phyloP scores from a whole-genome alignment of 1,140 invertebrate species.

The Tachypleus tridentatus region DNA sequence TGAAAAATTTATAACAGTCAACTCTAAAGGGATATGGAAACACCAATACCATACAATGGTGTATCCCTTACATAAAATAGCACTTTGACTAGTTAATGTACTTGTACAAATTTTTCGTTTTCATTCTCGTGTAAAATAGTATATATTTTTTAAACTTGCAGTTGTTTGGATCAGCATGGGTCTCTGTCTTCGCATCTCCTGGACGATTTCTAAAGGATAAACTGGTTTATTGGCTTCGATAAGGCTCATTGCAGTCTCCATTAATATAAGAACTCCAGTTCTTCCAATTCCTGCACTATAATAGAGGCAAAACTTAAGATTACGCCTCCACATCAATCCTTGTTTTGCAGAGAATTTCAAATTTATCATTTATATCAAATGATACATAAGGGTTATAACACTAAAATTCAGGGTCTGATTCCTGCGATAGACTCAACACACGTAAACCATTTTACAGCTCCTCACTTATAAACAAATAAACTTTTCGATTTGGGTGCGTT shows the following conservation, averaged over 20 bases:
- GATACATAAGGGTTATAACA: too few relatives aligned
- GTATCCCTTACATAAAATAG: too few relatives aligned
- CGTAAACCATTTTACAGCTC: not conserved
- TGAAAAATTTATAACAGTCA: too few relatives aligned
- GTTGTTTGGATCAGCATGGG: constrained; percentile 97
- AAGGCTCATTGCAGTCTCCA: constrained; percentile 90
- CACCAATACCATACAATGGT: too few relatives aligned
- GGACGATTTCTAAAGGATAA: constrained; percentile 86
- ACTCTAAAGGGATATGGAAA: too few relatives aligned
- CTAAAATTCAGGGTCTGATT: too few relatives aligned
- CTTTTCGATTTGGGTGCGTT: too few relatives aligned
- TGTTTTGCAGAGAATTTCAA: not conserved
- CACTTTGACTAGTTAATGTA: too few relatives aligned
- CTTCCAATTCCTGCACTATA: constrained; percentile 80
- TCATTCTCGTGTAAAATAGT: not conserved
- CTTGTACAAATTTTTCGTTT: too few relatives aligned
- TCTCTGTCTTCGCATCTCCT: constrained; percentile 84
- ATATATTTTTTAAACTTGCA: constrained; percentile 48
- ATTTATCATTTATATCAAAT: too few relatives aligned
- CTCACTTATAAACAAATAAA: too few relatives aligned
- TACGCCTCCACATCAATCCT: not conserved
- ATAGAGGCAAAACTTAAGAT: constrained; percentile 28
- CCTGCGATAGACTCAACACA: too few relatives aligned
- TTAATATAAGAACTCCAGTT: constrained; percentile 89
- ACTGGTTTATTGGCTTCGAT: constrained; percentile 86